phyloP scores from a whole-genome alignment of 2,113 vertebrate genomes.

The Myanophis thanlyinensis region DNA sequence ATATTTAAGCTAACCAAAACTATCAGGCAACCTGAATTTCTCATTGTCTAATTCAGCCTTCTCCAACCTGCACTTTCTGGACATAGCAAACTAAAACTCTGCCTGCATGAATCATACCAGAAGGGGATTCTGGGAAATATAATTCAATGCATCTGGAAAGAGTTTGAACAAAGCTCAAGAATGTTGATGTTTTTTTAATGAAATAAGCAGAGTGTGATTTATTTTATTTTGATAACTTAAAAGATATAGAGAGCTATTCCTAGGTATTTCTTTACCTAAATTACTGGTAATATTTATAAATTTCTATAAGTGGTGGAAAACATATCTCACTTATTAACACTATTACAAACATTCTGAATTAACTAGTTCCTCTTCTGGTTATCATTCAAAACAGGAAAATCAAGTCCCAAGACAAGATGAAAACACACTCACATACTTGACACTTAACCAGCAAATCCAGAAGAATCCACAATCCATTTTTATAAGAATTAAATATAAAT shows the following conservation, averaged over 20 bases:
- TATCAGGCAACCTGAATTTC: rapidly evolving
- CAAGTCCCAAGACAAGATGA: constrained; percentile 40
- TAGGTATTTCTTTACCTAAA: constrained; percentile 25
- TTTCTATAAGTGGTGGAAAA: too few relatives aligned
- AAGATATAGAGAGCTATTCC: neutral
- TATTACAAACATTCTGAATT: constrained; percentile 39
- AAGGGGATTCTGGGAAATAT: neutral
- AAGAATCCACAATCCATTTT: neutral
- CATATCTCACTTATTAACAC: constrained; percentile 25
- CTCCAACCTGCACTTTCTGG: neutral
- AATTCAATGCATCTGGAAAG: neutral
- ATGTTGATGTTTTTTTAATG: neutral
- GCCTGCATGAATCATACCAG: neutral
- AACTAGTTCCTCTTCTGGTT: constrained; percentile 52
- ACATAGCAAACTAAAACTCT: neutral
- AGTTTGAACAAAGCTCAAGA: neutral
- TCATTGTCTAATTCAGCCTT: neutral
- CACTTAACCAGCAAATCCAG: constrained; percentile 13
- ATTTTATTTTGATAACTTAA: neutral
- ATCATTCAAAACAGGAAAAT: constrained; percentile 47
- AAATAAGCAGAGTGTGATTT: neutral
- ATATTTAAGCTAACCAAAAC: neutral
- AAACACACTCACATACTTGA: constrained; percentile 11
- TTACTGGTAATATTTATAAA: neutral
- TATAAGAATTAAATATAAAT: neutral